Base-by-base conservation (phyloP, 2,113 vertebrate genomes). In the cattle (Bos taurus) region DNA sequence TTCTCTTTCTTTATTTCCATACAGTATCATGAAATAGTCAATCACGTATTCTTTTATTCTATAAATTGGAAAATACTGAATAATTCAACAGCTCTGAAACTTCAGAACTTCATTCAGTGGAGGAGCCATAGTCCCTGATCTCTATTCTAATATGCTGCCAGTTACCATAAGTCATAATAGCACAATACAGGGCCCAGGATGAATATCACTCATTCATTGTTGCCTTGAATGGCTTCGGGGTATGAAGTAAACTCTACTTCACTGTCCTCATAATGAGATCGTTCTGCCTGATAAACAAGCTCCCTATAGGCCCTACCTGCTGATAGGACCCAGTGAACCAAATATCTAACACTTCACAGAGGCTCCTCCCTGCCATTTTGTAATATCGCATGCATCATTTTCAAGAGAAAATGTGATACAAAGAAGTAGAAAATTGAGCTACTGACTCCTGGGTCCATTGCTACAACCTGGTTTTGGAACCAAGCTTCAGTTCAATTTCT, bases 11-110 rank as follows among this genome's bases (percentile, higher is more conserved):
- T 95, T 87, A 94, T 92, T 98, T 98, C 91, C 82, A 95, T 97
- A 0, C 50, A 12, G 0, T 40, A 93, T 71, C 87, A 96, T 96
- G 89, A 97, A 97, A 60, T 50, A 98, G 64, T 97, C 95, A 98
- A 97, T 98, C 96, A 98, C 50, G 81, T 91, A 78, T 96, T 98
- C 80, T 91, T 98, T 98, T 98, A 95, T 98, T 98, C 93, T 89
- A 94, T 94, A 98, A 98, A 98, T 91, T 98, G 96, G 91, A 96
- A 98, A 98, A 96, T 64, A 97, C 33, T 97, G 96, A 98, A 99
- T 99, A 98, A 98, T 98, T 98, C 78, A 98, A 97, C 54, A 98
- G 97, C 33, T 96, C 92, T 98, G 92, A 98, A 98, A 98, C 98
- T 99, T 98, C 81, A 97, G 88, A 98, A 90, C 57, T 97, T 95